Conservation (phyloP, 2,797 vertebrate genomes). For the Spondyliosoma cantharus region DNA sequence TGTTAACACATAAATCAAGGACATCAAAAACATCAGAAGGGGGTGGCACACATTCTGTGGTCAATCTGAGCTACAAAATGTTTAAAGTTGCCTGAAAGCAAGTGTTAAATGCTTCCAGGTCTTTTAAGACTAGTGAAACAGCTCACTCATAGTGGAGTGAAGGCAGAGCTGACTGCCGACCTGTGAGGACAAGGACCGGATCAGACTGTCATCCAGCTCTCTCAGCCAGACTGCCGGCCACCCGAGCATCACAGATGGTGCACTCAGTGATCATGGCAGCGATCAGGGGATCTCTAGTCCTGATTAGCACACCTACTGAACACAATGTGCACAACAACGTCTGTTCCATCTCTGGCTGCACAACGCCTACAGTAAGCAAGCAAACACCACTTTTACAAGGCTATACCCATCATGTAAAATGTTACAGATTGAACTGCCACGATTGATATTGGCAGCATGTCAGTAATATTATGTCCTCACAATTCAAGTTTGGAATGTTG, state of each 20-base stretch:
- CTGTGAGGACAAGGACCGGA: conserved; percentile 39
- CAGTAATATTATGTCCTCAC: background rate
- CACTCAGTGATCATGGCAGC: conserved; percentile 75
- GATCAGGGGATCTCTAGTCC: conserved; percentile 74
- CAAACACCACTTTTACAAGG: conserved; percentile 14
- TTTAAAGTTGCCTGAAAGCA: conserved; percentile 30
- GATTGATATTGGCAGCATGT: too few relatives aligned
- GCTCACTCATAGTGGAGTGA: conserved; percentile 1
- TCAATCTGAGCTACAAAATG: conserved; percentile 29
- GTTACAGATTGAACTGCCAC: background rate
- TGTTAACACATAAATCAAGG: conserved; percentile 38
- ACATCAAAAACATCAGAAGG: conserved; percentile 5
- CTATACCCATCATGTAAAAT: background rate
- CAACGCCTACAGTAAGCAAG: conserved; percentile 17
- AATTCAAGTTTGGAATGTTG: background rate
- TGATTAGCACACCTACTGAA: conserved; percentile 81
- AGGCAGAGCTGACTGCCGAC: conserved; percentile 28
- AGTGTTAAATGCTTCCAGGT: conserved; percentile 57
- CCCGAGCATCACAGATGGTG: conserved; percentile 82
- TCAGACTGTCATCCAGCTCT: conserved; percentile 63
- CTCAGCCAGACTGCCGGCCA: conserved; percentile 65
- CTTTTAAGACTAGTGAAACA: conserved; percentile 10
- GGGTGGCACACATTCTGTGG: conserved; percentile 13
- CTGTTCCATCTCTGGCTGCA: conserved; percentile 67
- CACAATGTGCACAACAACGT: conserved; percentile 75